Conservation (phyloP, 2,888 invertebrate species). For the Drosophila prolongata region DNA sequence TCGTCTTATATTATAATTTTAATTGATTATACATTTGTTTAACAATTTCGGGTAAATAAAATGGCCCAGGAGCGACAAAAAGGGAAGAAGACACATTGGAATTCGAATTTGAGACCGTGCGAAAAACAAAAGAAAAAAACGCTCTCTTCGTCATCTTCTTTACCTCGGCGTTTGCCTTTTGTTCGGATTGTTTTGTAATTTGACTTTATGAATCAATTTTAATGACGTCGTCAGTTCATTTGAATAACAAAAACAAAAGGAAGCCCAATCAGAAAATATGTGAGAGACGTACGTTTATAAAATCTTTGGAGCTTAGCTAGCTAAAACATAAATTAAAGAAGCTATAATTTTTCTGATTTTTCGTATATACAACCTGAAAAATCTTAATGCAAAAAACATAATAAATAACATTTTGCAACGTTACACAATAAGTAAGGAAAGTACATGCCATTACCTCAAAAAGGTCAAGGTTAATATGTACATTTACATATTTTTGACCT, state of each 20-base stretch:
- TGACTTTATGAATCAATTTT: slow-evolving; percentile 39
- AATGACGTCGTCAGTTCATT: slow-evolving; percentile 8
- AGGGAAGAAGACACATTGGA: slow-evolving; percentile 58
- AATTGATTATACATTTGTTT: slow-evolving; percentile 19
- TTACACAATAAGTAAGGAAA: not conserved
- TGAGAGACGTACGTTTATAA: too few relatives aligned
- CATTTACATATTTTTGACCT: not conserved
- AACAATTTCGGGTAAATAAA: slow-evolving; percentile 13
- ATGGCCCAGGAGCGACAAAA: not conserved
- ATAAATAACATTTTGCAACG: too few relatives aligned
- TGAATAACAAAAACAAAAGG: not conserved
- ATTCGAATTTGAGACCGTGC: slow-evolving; percentile 74
- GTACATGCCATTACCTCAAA: too few relatives aligned
- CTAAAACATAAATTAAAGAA: too few relatives aligned
- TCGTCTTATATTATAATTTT: slow-evolving; percentile 17
- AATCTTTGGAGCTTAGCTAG: too few relatives aligned
- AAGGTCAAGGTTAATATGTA: too few relatives aligned
- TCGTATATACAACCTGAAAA: too few relatives aligned
- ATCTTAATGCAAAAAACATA: too few relatives aligned
- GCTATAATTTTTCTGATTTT: too few relatives aligned
- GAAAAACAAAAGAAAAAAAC: slow-evolving; percentile 51
- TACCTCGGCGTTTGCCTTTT: slow-evolving; percentile 17
- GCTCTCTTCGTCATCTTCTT: slow-evolving; percentile 6
- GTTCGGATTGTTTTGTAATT: slow-evolving; percentile 45
- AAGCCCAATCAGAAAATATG: not conserved